These are phyloP conservation scores for Megalopta genalis DNA, from an alignment of 1,140 invertebrate genomes.

Conservation along the genomic window DNA sequence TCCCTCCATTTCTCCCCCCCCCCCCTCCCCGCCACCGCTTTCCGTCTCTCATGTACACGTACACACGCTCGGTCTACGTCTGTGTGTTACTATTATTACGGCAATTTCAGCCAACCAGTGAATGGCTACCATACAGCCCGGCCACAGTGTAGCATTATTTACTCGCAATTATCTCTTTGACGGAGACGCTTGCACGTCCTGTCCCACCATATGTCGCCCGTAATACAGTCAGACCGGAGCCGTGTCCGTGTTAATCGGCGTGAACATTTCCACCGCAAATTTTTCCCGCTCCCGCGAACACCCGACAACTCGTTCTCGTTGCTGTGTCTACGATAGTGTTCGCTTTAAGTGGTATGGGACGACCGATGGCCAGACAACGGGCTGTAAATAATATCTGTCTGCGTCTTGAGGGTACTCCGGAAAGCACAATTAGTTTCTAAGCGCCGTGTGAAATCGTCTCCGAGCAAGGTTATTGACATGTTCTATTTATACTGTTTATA, in stretches of 20 bases:
- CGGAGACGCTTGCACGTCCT: conserved; percentile 6
- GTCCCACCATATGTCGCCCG: conserved; percentile 25
- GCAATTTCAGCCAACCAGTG: conserved; percentile 27
- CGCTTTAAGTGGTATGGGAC: neutral
- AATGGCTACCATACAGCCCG: conserved; percentile 16
- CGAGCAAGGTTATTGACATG: no score
- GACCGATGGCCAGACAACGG: no score
- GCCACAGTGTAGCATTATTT: conserved; percentile 39
- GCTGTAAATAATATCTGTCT: no score
- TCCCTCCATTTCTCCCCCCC: no score
- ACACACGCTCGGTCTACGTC: neutral
- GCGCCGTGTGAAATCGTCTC: no score
- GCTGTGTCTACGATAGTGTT: neutral
- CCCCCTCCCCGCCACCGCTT: no score
- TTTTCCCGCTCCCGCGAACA: neutral
- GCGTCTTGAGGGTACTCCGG: no score
- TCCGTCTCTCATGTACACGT: no score
- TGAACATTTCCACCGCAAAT: neutral
- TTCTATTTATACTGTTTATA: no score
- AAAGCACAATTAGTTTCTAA: no score
- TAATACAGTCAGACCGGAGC: neutral
- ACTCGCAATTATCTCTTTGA: conserved; percentile 48
- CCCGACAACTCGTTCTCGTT: neutral
- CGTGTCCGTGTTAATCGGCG: conserved; percentile 18
- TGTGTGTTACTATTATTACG: conserved; percentile 37